phyloP scores from a whole-genome alignment of 2,113 vertebrate species.

The Apteryx mantelli region DNA sequence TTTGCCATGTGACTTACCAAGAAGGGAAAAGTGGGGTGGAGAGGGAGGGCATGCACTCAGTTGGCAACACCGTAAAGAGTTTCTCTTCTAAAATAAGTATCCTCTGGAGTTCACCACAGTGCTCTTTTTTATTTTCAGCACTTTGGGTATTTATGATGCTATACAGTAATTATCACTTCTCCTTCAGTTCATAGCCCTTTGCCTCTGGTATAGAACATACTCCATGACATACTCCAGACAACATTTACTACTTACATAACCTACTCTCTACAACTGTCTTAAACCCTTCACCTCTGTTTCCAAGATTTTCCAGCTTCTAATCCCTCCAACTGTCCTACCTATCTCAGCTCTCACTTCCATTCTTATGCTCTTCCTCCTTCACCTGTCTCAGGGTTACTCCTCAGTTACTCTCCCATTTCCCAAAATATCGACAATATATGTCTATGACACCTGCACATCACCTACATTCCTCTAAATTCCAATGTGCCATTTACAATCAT shows the following conservation, averaged over 20 bases:
- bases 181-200: not conserved
- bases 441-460: not conserved
- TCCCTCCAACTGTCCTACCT: not conserved
- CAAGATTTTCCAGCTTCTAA: not conserved
- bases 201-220: accelerated
- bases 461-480: not conserved
- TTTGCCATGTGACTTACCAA: not conserved
- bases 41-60: not conserved
- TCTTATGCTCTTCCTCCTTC: not conserved
- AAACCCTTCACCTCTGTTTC: not conserved
- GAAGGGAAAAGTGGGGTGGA: not conserved
- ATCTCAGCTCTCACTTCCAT: not conserved
- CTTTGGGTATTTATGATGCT: not conserved
- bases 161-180: not conserved
- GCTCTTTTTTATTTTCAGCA: not conserved
- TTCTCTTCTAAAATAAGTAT: not conserved
- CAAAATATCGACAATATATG: not conserved
- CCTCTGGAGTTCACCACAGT: not conserved
- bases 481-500: not conserved
- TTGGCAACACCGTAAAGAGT: not conserved
- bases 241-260: not conserved
- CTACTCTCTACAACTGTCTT: not conserved
- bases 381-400: not conserved
- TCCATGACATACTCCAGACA: not conserved
- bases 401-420: not conserved